These are phyloP conservation scores for Typhlichthys eigenmanni DNA, from an alignment of 2,797 vertebrate species.

Conservation along the genomic window DNA sequence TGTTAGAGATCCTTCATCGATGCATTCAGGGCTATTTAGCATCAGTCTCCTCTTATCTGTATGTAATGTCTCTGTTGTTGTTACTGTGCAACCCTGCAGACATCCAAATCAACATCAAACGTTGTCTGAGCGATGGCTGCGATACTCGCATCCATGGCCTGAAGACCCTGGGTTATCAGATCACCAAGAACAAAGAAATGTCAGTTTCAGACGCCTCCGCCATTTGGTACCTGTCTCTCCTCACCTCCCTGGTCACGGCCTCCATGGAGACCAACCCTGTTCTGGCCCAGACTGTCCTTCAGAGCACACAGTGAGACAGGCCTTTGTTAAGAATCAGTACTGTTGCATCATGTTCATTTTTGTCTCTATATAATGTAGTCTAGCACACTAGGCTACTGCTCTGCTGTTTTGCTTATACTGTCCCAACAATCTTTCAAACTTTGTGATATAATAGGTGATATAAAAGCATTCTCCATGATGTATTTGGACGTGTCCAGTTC, in stretches of 20 bases:
- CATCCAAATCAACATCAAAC: conserved; percentile 98
- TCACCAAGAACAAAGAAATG: conserved; percentile 89
- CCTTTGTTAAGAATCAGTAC: neutral
- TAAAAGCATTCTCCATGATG: too few relatives aligned
- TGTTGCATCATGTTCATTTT: neutral
- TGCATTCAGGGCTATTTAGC: neutral
- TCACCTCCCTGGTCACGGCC: conserved; percentile 94
- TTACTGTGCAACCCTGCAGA: conserved; percentile 72
- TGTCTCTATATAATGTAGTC: too few relatives aligned
- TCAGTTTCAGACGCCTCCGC: conserved; percentile 96
- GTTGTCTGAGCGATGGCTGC: conserved; percentile 94
- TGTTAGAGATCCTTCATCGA: conserved; percentile 1
- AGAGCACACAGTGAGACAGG: conserved; percentile 90
- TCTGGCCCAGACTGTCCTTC: conserved; percentile 91
- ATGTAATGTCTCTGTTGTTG: conserved; percentile 1
- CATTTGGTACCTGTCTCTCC: conserved; percentile 97
- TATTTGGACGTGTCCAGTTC: too few relatives aligned
- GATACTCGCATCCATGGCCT: conserved; percentile 96
- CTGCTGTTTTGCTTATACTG: too few relatives aligned
- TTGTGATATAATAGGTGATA: too few relatives aligned
- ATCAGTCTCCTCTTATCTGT: neutral
- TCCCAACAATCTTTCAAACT: too few relatives aligned
- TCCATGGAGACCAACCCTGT: conserved; percentile 96
- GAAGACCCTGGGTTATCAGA: conserved; percentile 91
- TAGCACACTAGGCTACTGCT: too few relatives aligned